These are phyloP conservation scores for Bhutanitis thaidina DNA, from an alignment of 2,888 invertebrate species.

Conservation along the genomic window DNA sequence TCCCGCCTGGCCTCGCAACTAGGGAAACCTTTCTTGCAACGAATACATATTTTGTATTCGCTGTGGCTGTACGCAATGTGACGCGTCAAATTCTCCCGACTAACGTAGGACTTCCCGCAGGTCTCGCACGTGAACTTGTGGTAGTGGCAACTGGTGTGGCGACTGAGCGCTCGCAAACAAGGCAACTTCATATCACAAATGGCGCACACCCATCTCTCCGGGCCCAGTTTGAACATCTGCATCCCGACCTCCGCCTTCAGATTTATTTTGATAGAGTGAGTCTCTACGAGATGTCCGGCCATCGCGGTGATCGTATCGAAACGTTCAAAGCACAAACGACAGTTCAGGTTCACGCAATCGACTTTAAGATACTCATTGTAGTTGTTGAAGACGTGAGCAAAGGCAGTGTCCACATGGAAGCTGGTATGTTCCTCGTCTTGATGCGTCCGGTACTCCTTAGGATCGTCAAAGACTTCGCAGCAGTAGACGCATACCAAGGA, in stretches of 20 bases:
- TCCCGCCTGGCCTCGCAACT: slow-evolving; percentile 41
- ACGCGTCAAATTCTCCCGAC: slow-evolving; percentile 38
- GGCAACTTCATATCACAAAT: slow-evolving; percentile 42
- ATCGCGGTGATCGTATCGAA: slow-evolving; percentile 34
- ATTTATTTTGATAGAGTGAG: slow-evolving; percentile 40
- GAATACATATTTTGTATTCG: slow-evolving; percentile 33
- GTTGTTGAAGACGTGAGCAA: slow-evolving; percentile 36
- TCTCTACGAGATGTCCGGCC: slow-evolving; percentile 38
- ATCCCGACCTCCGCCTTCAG: slow-evolving; percentile 43
- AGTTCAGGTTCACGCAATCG: slow-evolving; percentile 51
- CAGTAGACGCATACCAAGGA: slow-evolving; percentile 57
- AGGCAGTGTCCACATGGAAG: slow-evolving; percentile 43
- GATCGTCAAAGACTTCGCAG: slow-evolving; percentile 45
- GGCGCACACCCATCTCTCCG: slow-evolving; percentile 44
- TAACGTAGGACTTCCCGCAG: slow-evolving; percentile 53
- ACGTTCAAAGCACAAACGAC: slow-evolving; percentile 40
- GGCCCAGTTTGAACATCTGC: slow-evolving; percentile 46
- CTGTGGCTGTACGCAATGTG: slow-evolving; percentile 34
- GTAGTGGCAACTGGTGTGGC: slow-evolving; percentile 52
- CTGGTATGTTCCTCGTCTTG: slow-evolving; percentile 43
- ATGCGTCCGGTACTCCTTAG: slow-evolving; percentile 45
- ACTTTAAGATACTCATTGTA: slow-evolving; percentile 37
- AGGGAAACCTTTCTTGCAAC: slow-evolving; percentile 42
- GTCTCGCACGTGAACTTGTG: slow-evolving; percentile 51
- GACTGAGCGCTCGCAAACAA: slow-evolving; percentile 43